These are phyloP conservation scores for Cephalotes varians DNA, from an alignment of 2,888 invertebrate genomes.

Conservation along the genomic window DNA sequence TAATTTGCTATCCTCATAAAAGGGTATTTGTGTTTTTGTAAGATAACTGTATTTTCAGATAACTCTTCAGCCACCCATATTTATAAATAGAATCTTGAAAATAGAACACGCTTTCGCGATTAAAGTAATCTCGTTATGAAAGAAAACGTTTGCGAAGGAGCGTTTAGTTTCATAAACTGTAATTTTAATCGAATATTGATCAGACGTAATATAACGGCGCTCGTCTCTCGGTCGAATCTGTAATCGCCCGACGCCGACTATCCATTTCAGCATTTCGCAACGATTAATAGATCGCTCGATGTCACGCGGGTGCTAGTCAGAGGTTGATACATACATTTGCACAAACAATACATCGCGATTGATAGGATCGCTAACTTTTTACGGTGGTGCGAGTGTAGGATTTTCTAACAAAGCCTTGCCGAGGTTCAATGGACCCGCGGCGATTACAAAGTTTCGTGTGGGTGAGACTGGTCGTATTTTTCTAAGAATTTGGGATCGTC, in stretches of 20 bases:
- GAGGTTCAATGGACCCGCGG: slow-evolving; percentile 4
- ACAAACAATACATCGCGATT: slow-evolving; percentile 52
- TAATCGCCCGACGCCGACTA: slow-evolving; percentile 54
- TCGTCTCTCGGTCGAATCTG: background rate
- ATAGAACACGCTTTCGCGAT: background rate
- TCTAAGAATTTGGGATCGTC: slow-evolving; percentile 15
- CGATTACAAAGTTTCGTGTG: slow-evolving; percentile 15
- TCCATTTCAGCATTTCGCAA: slow-evolving; percentile 67
- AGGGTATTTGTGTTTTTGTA: too few species aligned
- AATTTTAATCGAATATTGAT: slow-evolving; percentile 1
- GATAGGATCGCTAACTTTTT: slow-evolving; percentile 40
- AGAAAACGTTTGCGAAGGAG: background rate
- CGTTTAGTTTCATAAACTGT: background rate
- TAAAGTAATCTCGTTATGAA: background rate
- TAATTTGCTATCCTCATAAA: slow-evolving; percentile 1
- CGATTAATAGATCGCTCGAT: slow-evolving; percentile 68
- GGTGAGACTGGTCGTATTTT: slow-evolving; percentile 1
- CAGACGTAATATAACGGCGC: background rate
- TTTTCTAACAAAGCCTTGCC: slow-evolving; percentile 22
- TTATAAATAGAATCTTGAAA: background rate
- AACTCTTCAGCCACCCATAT: background rate
- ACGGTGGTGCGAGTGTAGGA: slow-evolving; percentile 42
- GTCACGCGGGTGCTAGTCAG: slow-evolving; percentile 54
- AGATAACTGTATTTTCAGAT: background rate
- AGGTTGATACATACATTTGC: slow-evolving; percentile 56